Base-by-base conservation (phyloP, 2,797 vertebrate species). In the Oreortyx pictus region DNA sequence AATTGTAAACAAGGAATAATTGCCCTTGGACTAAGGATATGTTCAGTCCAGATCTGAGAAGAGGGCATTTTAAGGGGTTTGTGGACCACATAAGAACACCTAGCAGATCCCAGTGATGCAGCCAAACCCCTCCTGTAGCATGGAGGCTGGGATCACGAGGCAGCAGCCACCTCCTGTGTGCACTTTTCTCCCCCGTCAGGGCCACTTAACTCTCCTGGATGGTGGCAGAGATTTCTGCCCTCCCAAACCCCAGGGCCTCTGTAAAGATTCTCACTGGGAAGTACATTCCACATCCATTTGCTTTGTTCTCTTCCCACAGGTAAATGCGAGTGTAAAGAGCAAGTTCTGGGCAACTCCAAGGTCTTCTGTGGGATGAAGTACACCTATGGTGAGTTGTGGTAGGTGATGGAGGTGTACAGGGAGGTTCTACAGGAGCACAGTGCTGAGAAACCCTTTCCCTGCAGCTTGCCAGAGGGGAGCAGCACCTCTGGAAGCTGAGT, bases 301-400 rank as follows among this genome's bases (percentile, higher is more conserved):
- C 15, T 94, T 93, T 86, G n/a, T 96, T 95, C 96, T 83, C 91
- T 96, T 96, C 97, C 86, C 93, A 57, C 97, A 99, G 99, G 99
- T 97, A 99, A 99, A 97, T 99, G 99, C 43, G 98, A 99, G 95
- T 99, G 99, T 97, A 99, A 99, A 97, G 99, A 99, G 83, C 99
- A 99, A 93, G 97, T 97, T 17, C 97, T 99, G 96, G 98, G 98
- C 97, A 99, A 98, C 96, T 97, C 98, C 83, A 99, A 99, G 97
- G 96, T 98, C 66, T 99, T 99, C 98, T 99, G 99, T 35, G 98
- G 97, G 72, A 99, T 99, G 98, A 99, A 98, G 93, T 99, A 99
- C 80, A 98, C 98, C 18, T 99, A 99, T 14, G 99, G 99, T 99
- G 94, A 99, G 98, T 98, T 67, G 49, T 2, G 78, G 9, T 77